Base-by-base conservation (phyloP, 2,113 vertebrate species). In the Cyprinodon tularosa region DNA sequence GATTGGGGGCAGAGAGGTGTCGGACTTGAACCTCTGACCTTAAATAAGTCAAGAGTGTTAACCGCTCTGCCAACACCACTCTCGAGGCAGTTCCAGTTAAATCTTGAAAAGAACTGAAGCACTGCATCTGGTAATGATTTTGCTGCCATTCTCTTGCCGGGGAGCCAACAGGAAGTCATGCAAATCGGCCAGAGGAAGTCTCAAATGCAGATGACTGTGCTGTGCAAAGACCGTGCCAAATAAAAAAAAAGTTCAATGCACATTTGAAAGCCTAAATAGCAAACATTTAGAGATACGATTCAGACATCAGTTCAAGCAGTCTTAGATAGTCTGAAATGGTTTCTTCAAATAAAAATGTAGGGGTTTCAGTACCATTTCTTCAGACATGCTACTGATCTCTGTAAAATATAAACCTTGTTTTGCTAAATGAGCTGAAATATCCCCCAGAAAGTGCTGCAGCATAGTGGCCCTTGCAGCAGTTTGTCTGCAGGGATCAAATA, bases 401-500 rank as follows among this genome's bases (percentile, higher is more conserved):
- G 0, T 72, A 59, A 66, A 50, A 29, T 60, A 15, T 67, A 17
- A 2, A 36, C 7, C 13, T 9, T 13, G 38, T 62, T 53, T 20
- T 4, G 45, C 17, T 47, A 47, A 4, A 40, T 38, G 57, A 66
- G 38, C 39, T 66, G 29, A 48, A 83, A 69, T 63, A 65, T 67
- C 62, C 73, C 20, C 50, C 62, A 39, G 40, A 7, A 68, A 71
- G 38, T 40, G 53, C 70, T 53, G 3, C 3, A 60, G 38, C 22
- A 45, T 71, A 84, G 85, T 86, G 85, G 76, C 47, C 14, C 62
- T 20, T 42, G 44, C 73, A 74, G 39, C 38, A 64, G 62, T 79
- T 45, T 72, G 65, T 76, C 72, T 78, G 50, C 45, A 9, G 12
- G 42, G 68, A 82, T 85, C 81, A 89, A 85, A 87, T 88, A 64